Evolutionary conservation across 2,113 vertebrate genomes (phyloP).

Genomic region (Aplodontia rufa): DNA sequence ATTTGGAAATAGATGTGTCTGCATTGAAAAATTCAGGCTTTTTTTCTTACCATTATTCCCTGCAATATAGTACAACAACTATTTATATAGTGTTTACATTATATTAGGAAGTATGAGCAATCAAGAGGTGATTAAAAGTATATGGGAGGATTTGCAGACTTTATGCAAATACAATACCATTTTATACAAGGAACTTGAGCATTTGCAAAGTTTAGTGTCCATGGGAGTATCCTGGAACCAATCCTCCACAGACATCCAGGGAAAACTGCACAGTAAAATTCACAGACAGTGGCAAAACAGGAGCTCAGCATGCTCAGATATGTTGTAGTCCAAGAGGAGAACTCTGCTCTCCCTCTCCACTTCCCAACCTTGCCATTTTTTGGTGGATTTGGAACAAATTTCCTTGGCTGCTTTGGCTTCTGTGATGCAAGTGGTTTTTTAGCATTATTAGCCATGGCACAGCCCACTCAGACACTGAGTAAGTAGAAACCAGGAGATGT

Average conservation of each 20-base stretch:
- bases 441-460: background rate
- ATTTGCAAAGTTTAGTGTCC: background rate
- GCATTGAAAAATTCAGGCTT: background rate
- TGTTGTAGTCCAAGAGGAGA: background rate
- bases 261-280: background rate
- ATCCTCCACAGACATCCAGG: background rate
- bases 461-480: too few species aligned
- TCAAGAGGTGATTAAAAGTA: background rate
- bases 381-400: background rate
- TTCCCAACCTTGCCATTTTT: background rate
- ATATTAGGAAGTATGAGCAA: background rate
- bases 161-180: background rate
- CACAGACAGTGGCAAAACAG: background rate
- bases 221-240: background rate
- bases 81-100: background rate
- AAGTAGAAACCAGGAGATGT: background rate
- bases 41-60: background rate
- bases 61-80: background rate
- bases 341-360: fast-evolving
- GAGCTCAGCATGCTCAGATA: background rate
- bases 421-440: background rate
- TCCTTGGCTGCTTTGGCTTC: background rate
- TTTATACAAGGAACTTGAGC: background rate
- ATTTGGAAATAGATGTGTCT: background rate
- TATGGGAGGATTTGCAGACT: background rate